A percentile compares a stretch with the other conserved stretches of the same genome.
Conservation (phyloP, 2,113 vertebrate genomes). For the Sigmodon hispidus region DNA sequence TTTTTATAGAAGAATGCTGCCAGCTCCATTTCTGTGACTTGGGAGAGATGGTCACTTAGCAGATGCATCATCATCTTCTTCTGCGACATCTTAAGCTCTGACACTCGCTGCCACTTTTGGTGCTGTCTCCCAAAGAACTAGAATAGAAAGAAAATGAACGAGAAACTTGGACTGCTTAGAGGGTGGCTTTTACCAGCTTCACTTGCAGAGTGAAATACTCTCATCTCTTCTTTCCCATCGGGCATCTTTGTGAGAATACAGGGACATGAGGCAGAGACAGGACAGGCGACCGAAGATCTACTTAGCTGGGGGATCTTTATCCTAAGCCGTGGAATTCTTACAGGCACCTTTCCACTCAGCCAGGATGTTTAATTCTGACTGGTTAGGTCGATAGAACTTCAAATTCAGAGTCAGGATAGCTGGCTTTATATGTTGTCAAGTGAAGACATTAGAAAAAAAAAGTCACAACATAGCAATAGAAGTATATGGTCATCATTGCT, state of each 20-base stretch:
- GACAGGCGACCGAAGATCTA: not conserved
- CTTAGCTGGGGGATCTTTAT: not conserved
- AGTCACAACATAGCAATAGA: not conserved
- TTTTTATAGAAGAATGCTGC: not conserved
- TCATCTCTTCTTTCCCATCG: not conserved
- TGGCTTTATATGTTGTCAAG: not conserved
- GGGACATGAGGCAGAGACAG: not conserved
- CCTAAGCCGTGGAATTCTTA: not conserved
- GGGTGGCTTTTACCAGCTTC: not conserved
- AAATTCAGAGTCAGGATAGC: not conserved
- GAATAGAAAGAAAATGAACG: not conserved
- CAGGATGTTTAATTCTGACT: not conserved
- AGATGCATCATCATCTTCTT: not conserved
- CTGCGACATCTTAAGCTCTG: not conserved
- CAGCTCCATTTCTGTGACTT: not conserved
- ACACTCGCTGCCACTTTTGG: not conserved
- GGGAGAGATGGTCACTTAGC: not conserved
- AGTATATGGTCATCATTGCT: not conserved
- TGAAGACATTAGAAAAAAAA: not conserved
- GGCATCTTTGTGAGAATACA: not conserved
- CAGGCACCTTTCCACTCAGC: not conserved
- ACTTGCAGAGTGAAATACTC: not conserved
- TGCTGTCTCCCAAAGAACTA: not conserved
- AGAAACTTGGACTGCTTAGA: not conserved
- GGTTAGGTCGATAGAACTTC: not conserved